Evolutionary conservation across 2,797 vertebrate species (phyloP), one percentile per base, ranked within the genome.

Genomic region (Scolopax rusticola): DNA sequence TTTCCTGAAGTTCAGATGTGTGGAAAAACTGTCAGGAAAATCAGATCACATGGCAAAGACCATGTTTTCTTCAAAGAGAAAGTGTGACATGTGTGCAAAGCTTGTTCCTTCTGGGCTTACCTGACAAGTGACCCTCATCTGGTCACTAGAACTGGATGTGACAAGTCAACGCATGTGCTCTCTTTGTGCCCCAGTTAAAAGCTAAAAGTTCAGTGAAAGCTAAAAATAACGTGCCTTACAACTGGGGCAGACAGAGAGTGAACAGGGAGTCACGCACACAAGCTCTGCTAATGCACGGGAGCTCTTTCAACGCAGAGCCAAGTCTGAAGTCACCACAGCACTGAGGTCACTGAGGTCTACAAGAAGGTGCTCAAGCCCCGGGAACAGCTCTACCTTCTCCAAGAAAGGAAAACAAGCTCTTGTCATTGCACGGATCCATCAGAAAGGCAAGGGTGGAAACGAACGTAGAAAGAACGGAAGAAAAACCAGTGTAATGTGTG

Each of bases 401-500:
- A 45, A 27, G 21, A 15, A 28, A 88, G 60, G 25, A 83, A 59
- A 76, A 33, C 15, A 14, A 0, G 0, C 41, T 6, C 21, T 14
- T 23, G 30, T 1, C 6, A 0, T 4, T 24, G 12, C 0, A 33
- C 11, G 3, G 56, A 63, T 18, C 87, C 45, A 25, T 3, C 10
- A 21, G 40, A 54, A 36, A 8, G 48, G 30, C 28, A 40, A 9
- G 12, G 14, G 23, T 12, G 30, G 27, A 48, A 59, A 67, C 0
- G 2, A 47, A 24, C 13, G 8, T 2, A 51, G 51, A 38, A 5
- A 27, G 48, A 24, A 67, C 2, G n/a, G 53, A 70, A 67, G 13
- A 28, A 51, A 85, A 43, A 0, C 2, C 51, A 63, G 30, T 10
- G 16, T 14, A 14, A 4, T 2, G 5, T 1, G 1, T 1, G 23